These are phyloP conservation scores for Petrocephalus schoutedeni DNA, from an alignment of 2,797 vertebrate species.

Conservation along the genomic window DNA sequence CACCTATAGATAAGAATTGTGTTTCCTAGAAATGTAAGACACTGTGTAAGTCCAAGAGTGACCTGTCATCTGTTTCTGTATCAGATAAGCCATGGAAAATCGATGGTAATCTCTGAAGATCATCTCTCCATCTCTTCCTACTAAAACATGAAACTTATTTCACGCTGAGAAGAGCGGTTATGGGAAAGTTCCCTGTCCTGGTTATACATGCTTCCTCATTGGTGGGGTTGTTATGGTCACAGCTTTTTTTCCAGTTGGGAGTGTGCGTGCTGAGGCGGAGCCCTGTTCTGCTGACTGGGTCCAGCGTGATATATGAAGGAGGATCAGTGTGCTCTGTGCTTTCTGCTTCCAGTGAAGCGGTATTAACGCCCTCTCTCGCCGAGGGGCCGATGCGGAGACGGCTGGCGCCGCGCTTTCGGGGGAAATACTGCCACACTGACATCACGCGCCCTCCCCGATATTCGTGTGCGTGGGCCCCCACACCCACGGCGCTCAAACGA, in stretches of 20 bases:
- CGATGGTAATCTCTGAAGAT: not conserved
- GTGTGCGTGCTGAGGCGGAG: not conserved
- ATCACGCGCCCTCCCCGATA: not conserved
- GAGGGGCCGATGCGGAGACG: not conserved
- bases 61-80: conserved; percentile 9
- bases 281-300: not conserved
- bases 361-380: not conserved
- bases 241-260: conserved; percentile 1
- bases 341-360: not conserved
- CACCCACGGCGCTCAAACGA: conserved; percentile 35
- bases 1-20: no score
- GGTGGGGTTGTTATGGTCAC: conserved; percentile 48
- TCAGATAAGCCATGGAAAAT: conserved; percentile 5
- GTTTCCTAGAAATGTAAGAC: not conserved
- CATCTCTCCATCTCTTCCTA: not conserved
- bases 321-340: not conserved
- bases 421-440: not conserved
- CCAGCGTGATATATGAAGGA: not conserved
- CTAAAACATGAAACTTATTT: conserved; percentile 4
- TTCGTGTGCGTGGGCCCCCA: conserved; percentile 26
- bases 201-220: conserved; percentile 64
- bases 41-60: not conserved
- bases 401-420: not conserved
- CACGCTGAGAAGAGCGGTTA: conserved; percentile 55
- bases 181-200: conserved; percentile 47